Percentiles rank a stretch among this genome's conserved stretches.
Evolutionary conservation across 2,888 invertebrate species (phyloP).

Genomic region (Folsomia manolachei): DNA sequence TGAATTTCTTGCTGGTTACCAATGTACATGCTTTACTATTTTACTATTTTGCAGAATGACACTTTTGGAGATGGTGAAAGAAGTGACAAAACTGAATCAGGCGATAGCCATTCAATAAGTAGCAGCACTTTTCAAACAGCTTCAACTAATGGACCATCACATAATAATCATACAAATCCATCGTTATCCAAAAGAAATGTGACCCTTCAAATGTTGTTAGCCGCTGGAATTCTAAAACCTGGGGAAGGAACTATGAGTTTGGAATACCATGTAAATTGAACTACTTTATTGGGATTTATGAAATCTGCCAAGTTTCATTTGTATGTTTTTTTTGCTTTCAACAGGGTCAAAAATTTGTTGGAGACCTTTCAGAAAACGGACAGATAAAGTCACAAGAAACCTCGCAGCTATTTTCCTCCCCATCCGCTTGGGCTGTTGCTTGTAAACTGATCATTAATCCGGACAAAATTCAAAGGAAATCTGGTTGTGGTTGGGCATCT

Average conservation of each 20-base stretch:
- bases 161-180: slow-evolving; percentile 58
- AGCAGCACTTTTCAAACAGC: slow-evolving; percentile 31
- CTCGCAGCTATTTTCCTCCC: slow-evolving; percentile 80
- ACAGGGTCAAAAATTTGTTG: slow-evolving; percentile 83
- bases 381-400: slow-evolving; percentile 86
- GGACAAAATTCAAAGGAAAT: slow-evolving; percentile 67
- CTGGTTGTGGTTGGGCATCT: slow-evolving; percentile 91
- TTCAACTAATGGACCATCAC: slow-evolving; percentile 43
- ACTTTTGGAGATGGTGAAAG: slow-evolving; percentile 35
- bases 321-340: slow-evolving; percentile 37
- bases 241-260: slow-evolving; percentile 82
- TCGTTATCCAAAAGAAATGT: slow-evolving; percentile 60
- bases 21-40: too few relatives aligned
- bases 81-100: slow-evolving; percentile 42
- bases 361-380: slow-evolving; percentile 79
- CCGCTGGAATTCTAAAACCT: slow-evolving; percentile 66
- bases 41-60: slow-evolving; percentile 34
- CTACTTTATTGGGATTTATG: neutral
- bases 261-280: slow-evolving; percentile 73
- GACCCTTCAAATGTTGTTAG: slow-evolving; percentile 79
- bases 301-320: neutral
- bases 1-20: too few relatives aligned
- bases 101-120: slow-evolving; percentile 34
- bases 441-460: slow-evolving; percentile 88
- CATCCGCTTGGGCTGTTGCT: slow-evolving; percentile 89